Percentiles rank a stretch among this genome's conserved stretches.
These are phyloP conservation scores for Nomada fucata DNA, from an alignment of 2,888 invertebrate species.

Conservation along the genomic window DNA sequence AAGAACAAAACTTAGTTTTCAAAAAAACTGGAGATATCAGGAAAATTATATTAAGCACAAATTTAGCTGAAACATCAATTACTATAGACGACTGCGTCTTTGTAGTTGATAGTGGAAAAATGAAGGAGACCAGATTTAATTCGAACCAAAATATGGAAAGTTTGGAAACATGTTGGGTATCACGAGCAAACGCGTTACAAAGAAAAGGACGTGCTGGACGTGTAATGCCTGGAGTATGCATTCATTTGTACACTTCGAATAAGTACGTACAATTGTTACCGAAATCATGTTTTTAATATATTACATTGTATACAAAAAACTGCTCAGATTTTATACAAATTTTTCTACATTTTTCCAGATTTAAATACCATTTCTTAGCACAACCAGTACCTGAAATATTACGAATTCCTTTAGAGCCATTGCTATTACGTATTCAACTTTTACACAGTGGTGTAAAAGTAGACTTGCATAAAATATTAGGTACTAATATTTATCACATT, in stretches of 20 bases:
- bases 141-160: constrained; percentile 95
- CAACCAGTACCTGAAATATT: constrained; percentile 96
- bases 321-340: not conserved
- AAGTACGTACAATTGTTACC: constrained; percentile 73
- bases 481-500: constrained; percentile 77
- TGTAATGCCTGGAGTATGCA: constrained; percentile 94
- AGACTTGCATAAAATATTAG: constrained; percentile 86
- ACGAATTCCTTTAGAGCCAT: constrained; percentile 93
- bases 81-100: constrained; percentile 98
- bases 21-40: constrained; percentile 90
- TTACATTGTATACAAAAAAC: not conserved
- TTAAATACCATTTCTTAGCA: constrained; percentile 87
- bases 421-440: constrained; percentile 91
- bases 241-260: constrained; percentile 93
- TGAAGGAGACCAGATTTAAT: constrained; percentile 94
- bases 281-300: not conserved
- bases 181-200: constrained; percentile 95
- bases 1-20: constrained; percentile 92
- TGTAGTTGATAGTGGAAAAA: constrained; percentile 96
- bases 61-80: constrained; percentile 97
- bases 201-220: constrained; percentile 96
- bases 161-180: constrained; percentile 95
- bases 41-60: constrained; percentile 95
- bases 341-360: constrained; percentile 81
- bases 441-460: constrained; percentile 84